Evolutionary conservation across 2,797 vertebrate genomes (phyloP).

Genomic region (Darevskia mixta): DNA sequence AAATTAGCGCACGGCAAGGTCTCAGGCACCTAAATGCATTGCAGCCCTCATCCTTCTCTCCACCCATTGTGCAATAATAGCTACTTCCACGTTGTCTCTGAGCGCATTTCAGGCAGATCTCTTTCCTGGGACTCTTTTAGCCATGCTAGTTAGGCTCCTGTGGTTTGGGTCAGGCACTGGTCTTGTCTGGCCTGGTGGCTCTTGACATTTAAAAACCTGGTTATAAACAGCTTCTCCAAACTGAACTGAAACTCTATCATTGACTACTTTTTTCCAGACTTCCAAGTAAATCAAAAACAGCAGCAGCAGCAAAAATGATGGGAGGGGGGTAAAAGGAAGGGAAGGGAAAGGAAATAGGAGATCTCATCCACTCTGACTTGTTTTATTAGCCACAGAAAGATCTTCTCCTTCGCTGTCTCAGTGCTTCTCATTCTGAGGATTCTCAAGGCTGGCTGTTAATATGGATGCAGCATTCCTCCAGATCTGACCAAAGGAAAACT

Average conservation of each 20-base stretch:
- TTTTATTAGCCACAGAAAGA: constrained; percentile 53
- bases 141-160: constrained; percentile 72
- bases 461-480: constrained; percentile 76
- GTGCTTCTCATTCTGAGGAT: constrained; percentile 62
- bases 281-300: constrained; percentile 80
- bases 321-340: constrained; percentile 14
- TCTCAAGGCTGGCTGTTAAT: constrained; percentile 63
- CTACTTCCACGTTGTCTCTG: constrained; percentile 65
- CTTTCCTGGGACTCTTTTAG: constrained; percentile 71
- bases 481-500: constrained; percentile 80
- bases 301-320: constrained; percentile 62
- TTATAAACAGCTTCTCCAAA: constrained; percentile 77
- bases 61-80: constrained; percentile 66
- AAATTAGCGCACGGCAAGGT: constrained; percentile 63
- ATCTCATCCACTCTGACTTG: constrained; percentile 61
- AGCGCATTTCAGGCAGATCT: constrained; percentile 56
- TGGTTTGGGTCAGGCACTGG: constrained; percentile 76
- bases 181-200: constrained; percentile 76
- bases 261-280: constrained; percentile 66
- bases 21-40: constrained; percentile 54
- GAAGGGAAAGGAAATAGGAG: constrained; percentile 66
- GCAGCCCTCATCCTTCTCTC: constrained; percentile 57
- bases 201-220: constrained; percentile 70
- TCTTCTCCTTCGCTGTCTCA: constrained; percentile 61
- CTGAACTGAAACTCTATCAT: constrained; percentile 72